Percentiles rank a stretch among this genome's conserved stretches.
Conservation (phyloP, 1,140 invertebrate species). For the Saccostrea echinata region DNA sequence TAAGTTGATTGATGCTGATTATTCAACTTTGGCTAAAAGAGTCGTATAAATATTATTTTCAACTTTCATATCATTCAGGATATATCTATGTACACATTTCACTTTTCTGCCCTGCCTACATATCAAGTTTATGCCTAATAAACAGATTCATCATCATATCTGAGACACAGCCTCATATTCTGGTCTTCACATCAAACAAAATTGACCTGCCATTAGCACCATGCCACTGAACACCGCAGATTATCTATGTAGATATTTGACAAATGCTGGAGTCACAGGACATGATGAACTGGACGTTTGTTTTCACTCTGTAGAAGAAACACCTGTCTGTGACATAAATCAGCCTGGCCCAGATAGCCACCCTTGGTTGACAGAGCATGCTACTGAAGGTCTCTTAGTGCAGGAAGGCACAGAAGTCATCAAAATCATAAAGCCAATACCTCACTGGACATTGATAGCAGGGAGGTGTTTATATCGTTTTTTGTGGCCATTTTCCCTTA, state of each 20-base stretch:
- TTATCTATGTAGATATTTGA: slow-evolving; percentile 34
- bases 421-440: slow-evolving; percentile 29
- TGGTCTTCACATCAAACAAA: slow-evolving; percentile 6
- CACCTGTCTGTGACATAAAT: slow-evolving; percentile 28
- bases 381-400: not conserved
- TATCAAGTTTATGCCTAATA: slow-evolving; percentile 25
- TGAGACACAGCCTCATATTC: not conserved
- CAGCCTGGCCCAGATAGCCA: not conserved
- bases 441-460: slow-evolving; percentile 16
- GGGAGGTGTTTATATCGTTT: slow-evolving; percentile 23
- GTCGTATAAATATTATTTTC: too few relatives aligned
- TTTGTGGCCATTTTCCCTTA: slow-evolving; percentile 28
- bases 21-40: too few relatives aligned
- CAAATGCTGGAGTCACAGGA: not conserved
- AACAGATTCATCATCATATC: slow-evolving; percentile 6
- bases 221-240: slow-evolving; percentile 3
- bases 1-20: too few relatives aligned
- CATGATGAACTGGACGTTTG: slow-evolving; percentile 10
- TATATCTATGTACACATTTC: too few relatives aligned
- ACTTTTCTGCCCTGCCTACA: not conserved
- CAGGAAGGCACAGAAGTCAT: not conserved
- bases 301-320: not conserved
- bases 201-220: slow-evolving; percentile 31
- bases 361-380: not conserved
- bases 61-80: too few relatives aligned